Evolutionary conservation across 2,113 vertebrate species (phyloP).

Genomic region (Theristicus caerulescens): DNA sequence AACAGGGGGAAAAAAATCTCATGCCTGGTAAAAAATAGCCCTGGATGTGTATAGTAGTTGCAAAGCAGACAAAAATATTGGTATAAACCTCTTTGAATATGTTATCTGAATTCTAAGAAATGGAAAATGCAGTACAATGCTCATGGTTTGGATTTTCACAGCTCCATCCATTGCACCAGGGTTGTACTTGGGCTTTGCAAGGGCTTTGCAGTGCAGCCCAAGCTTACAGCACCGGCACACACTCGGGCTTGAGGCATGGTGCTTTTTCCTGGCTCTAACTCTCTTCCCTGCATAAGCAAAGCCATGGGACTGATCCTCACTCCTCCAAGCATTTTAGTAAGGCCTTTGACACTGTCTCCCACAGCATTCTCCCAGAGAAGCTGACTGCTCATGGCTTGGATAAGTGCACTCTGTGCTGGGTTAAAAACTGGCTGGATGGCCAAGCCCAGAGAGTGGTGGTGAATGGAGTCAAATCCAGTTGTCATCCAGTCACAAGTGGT

Average conservation of each 20-base stretch:
- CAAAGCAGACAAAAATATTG: neutral
- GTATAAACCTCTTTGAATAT: neutral
- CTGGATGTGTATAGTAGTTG: neutral
- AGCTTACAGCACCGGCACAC: neutral
- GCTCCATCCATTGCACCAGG: neutral
- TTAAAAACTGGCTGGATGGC: too few species aligned
- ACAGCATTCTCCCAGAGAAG: too few species aligned
- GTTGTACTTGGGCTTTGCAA: neutral
- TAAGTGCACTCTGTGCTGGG: too few species aligned
- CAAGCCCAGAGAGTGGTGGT: too few species aligned
- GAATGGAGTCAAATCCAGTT: too few species aligned
- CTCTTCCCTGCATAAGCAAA: neutral
- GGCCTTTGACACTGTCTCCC: too few species aligned
- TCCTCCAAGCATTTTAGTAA: neutral
- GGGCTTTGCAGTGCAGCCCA: neutral
- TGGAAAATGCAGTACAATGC: neutral
- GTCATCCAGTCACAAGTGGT: too few species aligned
- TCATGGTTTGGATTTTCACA: neutral
- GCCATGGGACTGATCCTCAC: neutral
- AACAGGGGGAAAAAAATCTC: neutral
- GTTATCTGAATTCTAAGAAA: neutral
- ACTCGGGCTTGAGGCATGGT: rapidly evolving
- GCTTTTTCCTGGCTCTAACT: neutral
- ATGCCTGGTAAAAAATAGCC: neutral
- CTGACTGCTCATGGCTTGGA: too few species aligned